Evolutionary conservation across 64 coral and sea anemone species (phyloP).

Genomic region (Exaiptasia diaphana): DNA sequence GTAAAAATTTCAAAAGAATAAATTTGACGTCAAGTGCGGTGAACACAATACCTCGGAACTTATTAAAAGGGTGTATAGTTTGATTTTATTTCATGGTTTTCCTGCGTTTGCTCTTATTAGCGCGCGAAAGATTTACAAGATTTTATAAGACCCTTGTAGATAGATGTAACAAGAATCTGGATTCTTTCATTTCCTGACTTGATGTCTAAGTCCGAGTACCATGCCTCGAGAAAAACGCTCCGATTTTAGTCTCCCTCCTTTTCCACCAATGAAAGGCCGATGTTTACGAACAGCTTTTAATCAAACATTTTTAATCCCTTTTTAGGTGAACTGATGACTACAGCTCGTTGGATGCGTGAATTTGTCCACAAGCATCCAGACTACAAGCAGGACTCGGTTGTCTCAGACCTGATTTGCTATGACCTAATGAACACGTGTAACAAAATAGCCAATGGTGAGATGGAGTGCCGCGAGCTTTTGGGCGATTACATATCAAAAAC

Average conservation of each 20-base stretch:
- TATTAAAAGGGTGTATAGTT: too few species aligned
- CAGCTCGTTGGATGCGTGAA: slow-evolving; percentile 85
- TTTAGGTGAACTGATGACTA: slow-evolving; percentile 90
- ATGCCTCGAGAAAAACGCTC: background rate
- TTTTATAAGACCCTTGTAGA: background rate
- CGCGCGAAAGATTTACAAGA: background rate
- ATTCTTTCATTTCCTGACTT: background rate
- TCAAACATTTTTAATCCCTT: too few species aligned
- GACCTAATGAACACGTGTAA: slow-evolving; percentile 83
- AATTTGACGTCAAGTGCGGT: too few species aligned
- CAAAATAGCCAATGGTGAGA: slow-evolving; percentile 55
- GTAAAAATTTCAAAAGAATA: too few species aligned
- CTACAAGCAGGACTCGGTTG: slow-evolving; percentile 88
- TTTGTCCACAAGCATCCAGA: slow-evolving; percentile 78
- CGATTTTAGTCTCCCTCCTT: background rate
- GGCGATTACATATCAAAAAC: slow-evolving; percentile 73
- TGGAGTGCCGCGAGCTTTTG: slow-evolving; percentile 74
- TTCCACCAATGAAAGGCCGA: too few species aligned
- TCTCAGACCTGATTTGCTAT: slow-evolving; percentile 82
- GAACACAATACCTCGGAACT: too few species aligned
- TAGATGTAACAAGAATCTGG: background rate
- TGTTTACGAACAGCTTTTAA: too few species aligned
- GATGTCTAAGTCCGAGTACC: background rate
- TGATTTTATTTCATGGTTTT: too few species aligned
- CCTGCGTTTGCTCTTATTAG: too few species aligned